These are phyloP conservation scores for Plebejus melissa DNA, from an alignment of 2,888 invertebrate genomes.

Conservation along the genomic window DNA sequence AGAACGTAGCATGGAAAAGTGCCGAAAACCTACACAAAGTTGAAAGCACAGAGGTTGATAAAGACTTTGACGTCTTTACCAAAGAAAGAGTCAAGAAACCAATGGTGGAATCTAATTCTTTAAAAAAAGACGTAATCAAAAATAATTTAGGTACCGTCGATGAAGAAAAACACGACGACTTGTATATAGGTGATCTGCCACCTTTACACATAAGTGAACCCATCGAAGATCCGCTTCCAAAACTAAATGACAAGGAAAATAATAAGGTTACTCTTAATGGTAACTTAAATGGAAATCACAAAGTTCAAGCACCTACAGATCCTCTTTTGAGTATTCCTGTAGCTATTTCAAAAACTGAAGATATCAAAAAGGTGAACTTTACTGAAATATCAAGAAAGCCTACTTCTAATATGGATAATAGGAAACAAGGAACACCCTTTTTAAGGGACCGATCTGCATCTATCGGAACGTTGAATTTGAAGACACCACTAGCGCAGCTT, in stretches of 20 bases:
- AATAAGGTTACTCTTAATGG: constrained; percentile 32
- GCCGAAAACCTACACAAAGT: constrained; percentile 48
- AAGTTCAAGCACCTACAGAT: constrained; percentile 33
- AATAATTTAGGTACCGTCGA: constrained; percentile 61
- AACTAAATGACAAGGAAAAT: constrained; percentile 33
- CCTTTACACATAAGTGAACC: constrained; percentile 18
- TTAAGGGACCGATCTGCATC: constrained; percentile 80
- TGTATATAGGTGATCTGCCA: constrained; percentile 42
- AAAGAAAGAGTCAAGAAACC: constrained; percentile 64
- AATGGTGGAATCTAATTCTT: constrained; percentile 52
- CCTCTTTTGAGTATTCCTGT: constrained; percentile 36
- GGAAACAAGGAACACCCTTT: constrained; percentile 49
- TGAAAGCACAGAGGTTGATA: constrained; percentile 52
- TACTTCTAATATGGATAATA: constrained; percentile 37
- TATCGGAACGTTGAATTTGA: constrained; percentile 75
- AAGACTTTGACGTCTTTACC: constrained; percentile 72
- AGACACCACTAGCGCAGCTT: constrained; percentile 68
- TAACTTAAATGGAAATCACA: constrained; percentile 31
- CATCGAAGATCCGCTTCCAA: constrained; percentile 19
- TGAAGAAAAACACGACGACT: constrained; percentile 59
- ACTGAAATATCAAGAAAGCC: constrained; percentile 48
- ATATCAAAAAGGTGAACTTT: constrained; percentile 46
- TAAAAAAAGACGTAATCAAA: constrained; percentile 54
- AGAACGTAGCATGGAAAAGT: constrained; percentile 52
- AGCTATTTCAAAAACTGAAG: constrained; percentile 32